Evolutionary conservation across 2,888 invertebrate genomes (phyloP), one percentile per base, ranked within the genome.

Genomic region (Ophion obscuratus): DNA sequence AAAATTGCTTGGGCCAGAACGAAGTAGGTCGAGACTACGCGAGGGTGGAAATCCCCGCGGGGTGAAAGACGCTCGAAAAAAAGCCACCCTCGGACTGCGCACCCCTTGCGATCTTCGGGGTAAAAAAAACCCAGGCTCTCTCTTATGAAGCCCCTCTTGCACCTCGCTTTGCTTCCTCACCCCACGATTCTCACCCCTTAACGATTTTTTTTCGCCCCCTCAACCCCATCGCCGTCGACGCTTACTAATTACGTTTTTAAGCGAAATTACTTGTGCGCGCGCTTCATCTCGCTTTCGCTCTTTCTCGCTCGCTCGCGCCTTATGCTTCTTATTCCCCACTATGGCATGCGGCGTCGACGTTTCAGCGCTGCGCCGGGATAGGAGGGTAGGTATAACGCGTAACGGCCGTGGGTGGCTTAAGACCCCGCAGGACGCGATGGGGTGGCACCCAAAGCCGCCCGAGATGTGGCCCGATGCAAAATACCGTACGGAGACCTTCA

Each of bases 191-290:
- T 81, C 83, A 83, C 86, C 85, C 86, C 86, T 86, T 88, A 88
- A 88, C 88, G 88, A 88, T 88, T 88, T 88, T 88, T 87, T 87
- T 87, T 62, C 57, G 61, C 14, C 47, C 47, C 47, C 86, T 85
- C 91, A 89, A 89, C 88, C 91, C 91, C 90, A 83, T 86, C 87
- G 62, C 68, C 91, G 89, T 68, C 91, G 89, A 86, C 91, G 93
- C 92, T 91, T 92, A 91, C 92, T 93, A 93, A 93, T 93, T 93
- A 93, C 93, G 92, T 93, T 93, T 92, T 92, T 93, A 93, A 93
- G 93, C 93, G 92, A 92, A 93, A 92, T 93, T 93, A 93, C 92
- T 92, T 90, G 91, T 89, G 90, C 90, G 90, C 88, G 67, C 90
- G 67, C 61, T 47, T 67, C 73, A 74, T 74, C 73, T 57, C 66